A percentile compares a stretch with the other conserved stretches of the same genome.
Evolutionary conservation across 2,797 vertebrate genomes (phyloP).

Genomic region (Chanos chanos): DNA sequence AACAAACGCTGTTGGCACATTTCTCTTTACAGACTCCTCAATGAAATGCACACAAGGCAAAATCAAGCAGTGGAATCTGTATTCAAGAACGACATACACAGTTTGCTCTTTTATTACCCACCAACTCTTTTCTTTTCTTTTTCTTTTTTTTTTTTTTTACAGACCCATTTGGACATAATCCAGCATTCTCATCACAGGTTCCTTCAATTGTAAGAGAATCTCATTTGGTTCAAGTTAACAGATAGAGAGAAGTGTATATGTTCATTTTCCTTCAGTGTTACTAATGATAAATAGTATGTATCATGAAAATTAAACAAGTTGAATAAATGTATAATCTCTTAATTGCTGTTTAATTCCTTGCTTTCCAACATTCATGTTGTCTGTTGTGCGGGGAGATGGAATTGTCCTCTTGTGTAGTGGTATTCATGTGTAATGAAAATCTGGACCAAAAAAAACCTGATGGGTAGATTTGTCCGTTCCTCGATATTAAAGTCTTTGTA

Average conservation of each 20-base stretch:
- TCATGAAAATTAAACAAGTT: conserved; percentile 47
- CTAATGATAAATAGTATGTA: conserved; percentile 48
- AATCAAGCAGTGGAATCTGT: conserved; percentile 8
- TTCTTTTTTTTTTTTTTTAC: conserved; percentile 1
- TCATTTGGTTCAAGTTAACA: conserved; percentile 33
- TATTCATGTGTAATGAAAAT: no score
- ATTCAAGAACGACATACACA: conserved; percentile 24
- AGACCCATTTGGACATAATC: conserved; percentile 11
- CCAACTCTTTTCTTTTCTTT: neutral
- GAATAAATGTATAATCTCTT: conserved; percentile 56
- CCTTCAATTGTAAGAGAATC: conserved; percentile 16
- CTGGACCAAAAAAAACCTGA: no score
- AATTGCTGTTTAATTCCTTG: conserved; percentile 34
- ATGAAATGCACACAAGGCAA: neutral
- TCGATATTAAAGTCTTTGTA: conserved; percentile 41
- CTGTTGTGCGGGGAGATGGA: no score
- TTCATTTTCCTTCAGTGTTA: conserved; percentile 50
- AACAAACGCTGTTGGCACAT: conserved; percentile 22
- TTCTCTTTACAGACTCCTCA: conserved; percentile 1
- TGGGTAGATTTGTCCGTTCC: no score
- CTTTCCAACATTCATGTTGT: conserved; percentile 13
- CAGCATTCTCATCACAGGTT: conserved; percentile 9
- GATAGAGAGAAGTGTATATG: conserved; percentile 53
- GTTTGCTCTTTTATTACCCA: neutral
- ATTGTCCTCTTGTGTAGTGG: no score